A percentile compares a stretch with the other conserved stretches of the same genome.
Evolutionary conservation across 2,113 vertebrate genomes (phyloP).

Genomic region (Lipotes vexillifer): DNA sequence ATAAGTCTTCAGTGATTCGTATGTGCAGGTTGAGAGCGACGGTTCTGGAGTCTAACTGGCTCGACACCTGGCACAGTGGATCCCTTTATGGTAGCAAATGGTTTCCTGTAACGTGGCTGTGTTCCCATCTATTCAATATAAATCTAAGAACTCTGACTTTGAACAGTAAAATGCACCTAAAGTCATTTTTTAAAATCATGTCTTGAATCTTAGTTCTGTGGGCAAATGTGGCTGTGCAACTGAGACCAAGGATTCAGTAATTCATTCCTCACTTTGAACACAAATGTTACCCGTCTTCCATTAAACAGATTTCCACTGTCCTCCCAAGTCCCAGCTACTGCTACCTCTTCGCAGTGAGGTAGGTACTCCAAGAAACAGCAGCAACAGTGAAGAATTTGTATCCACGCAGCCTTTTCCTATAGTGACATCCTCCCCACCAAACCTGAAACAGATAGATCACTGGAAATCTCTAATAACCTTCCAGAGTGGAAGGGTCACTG

Average conservation of each 20-base stretch:
- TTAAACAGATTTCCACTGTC: not conserved
- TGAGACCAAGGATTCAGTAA: not conserved
- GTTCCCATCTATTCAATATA: not conserved
- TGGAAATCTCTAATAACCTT: conserved; percentile 35
- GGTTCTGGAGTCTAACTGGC: not conserved
- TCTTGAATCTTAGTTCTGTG: not conserved
- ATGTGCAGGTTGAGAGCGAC: not conserved
- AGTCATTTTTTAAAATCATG: not conserved
- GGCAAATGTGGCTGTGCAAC: not conserved
- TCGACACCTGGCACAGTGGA: not conserved
- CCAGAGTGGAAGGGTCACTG: conserved; percentile 9
- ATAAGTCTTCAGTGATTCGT: not conserved
- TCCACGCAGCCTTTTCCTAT: not conserved
- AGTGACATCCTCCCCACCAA: not conserved
- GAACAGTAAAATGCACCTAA: not conserved
- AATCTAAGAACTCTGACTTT: not conserved
- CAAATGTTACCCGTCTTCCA: not conserved
- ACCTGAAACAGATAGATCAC: not conserved
- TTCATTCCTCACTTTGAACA: not conserved
- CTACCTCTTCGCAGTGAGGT: not conserved
- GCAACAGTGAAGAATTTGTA: not conserved
- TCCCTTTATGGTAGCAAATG: conserved; percentile 22
- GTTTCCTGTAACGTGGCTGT: conserved; percentile 18
- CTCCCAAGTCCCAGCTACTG: not conserved
- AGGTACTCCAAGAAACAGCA: not conserved